Conservation (phyloP, 2,797 vertebrate genomes). For the Anas bernieri region DNA sequence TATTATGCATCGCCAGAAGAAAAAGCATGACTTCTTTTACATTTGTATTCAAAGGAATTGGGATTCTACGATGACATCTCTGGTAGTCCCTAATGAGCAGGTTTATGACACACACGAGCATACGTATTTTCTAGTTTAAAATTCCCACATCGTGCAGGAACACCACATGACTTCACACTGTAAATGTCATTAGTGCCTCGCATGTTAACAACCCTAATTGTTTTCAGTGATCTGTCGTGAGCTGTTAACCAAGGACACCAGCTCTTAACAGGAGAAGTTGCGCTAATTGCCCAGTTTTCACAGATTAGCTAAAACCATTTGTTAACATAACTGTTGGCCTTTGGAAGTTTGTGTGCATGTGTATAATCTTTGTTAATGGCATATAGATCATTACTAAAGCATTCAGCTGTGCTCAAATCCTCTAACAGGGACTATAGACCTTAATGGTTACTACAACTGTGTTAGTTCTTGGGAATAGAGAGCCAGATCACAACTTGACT, state of each 20-base stretch:
- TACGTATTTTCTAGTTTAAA: neutral
- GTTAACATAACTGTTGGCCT: neutral
- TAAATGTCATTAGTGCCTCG: constrained; percentile 28
- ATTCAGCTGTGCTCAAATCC: neutral
- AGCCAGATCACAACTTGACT: neutral
- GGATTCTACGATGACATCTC: constrained; percentile 14
- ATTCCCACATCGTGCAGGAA: neutral
- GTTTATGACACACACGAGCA: neutral
- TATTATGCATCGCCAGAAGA: neutral
- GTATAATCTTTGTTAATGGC: neutral
- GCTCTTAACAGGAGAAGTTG: neutral
- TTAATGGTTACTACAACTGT: neutral
- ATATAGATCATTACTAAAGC: neutral
- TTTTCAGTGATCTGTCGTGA: constrained; percentile 23
- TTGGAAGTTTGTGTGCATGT: neutral
- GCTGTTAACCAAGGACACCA: neutral
- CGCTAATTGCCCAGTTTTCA: constrained; percentile 47
- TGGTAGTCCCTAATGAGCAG: neutral
- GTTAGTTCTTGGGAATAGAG: neutral
- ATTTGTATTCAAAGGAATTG: neutral
- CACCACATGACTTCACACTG: neutral
- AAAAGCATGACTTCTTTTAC: neutral
- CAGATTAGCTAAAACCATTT: constrained; percentile 10
- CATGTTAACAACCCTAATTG: constrained; percentile 34
- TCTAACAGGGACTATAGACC: neutral